Base-by-base conservation (phyloP, 2,888 invertebrate genomes). In the Hirudinaria manillensis region DNA sequence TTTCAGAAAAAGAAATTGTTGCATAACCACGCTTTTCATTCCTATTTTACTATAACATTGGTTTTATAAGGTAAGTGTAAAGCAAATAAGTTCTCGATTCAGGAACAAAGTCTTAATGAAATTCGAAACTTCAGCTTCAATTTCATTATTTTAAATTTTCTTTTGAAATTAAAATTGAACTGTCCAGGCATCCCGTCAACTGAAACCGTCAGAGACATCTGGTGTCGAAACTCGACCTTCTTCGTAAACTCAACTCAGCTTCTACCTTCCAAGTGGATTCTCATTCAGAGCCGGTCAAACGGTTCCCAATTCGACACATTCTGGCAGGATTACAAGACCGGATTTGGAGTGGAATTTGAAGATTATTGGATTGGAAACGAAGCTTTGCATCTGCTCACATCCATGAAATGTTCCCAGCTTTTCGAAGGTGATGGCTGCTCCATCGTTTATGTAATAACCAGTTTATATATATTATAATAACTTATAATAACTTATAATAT, bases 361-460 rank as follows among this genome's bases (percentile, higher is more conserved):
- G 21, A 68, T 68, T 68, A 68, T 34, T 68, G 68, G 68, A 68
- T 68, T 7, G 68, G 68, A n/a, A 68, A 68, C 68, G 68, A 68
- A 24, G 36, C n/a, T 36, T 32, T 68, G 1, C 36, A 68, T 36
- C 32, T 34, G 29, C 36, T 68, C n/a, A 68, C 68, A 16, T 29
- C n/a, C 68, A 34, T 68, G 68, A 34, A 32, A 13, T 68, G 68
- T n/a, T 68, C 32, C 1, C 24, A 61, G 61, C 4, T 24, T 29
- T 61, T 61, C 61, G 24, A 29, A 61, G 61, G 61, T 61, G 3
- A 61, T 6, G 29, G 16, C 6, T 21, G 53, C 61, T 61, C 61
- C 29, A n/a, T 53, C 13, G 21, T 16, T 53, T 53, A 53, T 21
- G 53, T 16, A 13, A 53, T 53, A 16, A 53, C 53, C 13, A 16